phyloP scores from a whole-genome alignment of 1,140 invertebrate species.

The Bombus waltoni region DNA sequence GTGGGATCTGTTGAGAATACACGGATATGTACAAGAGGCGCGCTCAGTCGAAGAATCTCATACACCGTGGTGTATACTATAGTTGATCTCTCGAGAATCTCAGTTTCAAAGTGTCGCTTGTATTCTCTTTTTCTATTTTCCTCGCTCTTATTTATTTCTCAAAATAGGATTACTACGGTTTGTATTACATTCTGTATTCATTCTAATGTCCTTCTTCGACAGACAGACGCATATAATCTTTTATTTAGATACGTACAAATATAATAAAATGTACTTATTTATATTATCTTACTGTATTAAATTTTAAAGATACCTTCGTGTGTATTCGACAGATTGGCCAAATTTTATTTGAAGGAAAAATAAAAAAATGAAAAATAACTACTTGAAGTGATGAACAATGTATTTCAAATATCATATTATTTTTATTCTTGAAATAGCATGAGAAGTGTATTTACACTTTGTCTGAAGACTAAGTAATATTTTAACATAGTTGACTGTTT shows the following conservation, averaged over 20 bases:
- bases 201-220: neutral
- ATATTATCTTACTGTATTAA: too few species aligned
- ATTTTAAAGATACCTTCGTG: too few species aligned
- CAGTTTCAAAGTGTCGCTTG: neutral
- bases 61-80: neutral
- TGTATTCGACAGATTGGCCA: too few species aligned
- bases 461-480: too few species aligned
- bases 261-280: too few species aligned
- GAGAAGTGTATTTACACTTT: too few species aligned
- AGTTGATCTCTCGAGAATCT: neutral
- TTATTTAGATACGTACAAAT: neutral
- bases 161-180: neutral
- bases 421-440: too few species aligned
- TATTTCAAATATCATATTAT: too few species aligned
- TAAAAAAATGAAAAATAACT: too few species aligned
- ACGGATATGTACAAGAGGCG: neutral
- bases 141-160: neutral
- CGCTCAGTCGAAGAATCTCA: neutral
- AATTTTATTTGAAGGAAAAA: too few species aligned
- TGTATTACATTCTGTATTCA: neutral
- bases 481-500: too few species aligned
- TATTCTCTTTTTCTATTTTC: neutral
- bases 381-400: too few species aligned
- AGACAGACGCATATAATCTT: neutral
- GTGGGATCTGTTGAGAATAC: neutral